Base-by-base conservation (phyloP, 2,888 invertebrate genomes). In the Drosophila cracens region DNA sequence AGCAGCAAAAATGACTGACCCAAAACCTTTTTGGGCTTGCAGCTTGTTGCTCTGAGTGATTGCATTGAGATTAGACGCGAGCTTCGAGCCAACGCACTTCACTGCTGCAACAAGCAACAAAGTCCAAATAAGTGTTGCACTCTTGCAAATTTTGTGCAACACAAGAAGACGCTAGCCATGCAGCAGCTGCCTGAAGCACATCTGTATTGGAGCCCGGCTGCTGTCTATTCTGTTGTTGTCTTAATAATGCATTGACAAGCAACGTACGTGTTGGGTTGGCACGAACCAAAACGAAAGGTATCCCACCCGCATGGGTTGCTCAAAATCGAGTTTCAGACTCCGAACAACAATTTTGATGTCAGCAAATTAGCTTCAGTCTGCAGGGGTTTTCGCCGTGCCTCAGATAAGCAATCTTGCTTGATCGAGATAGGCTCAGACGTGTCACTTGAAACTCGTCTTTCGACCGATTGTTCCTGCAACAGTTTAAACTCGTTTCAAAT, bases 31-130 rank as follows among this genome's bases (percentile, higher is more conserved):
- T 68, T 51, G 64, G 72, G 56, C 56, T 46, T 69, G 54, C 59
- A 60, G 70, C 67, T 89, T 79, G 79, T 72, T 79, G 75, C 74
- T 69, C 65, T 82, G 87, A 87, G 89, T 90, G 86, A 90, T 89
- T 87, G 86, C 86, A 83, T 84, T 82, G 86, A 81, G 86, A 89
- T 90, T 90, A 89, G 80, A 71, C 82, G 80, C 75, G 71, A 79
- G 74, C 82, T 58, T 64, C 65, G 71, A 52, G 60, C 48, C 59
- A 49, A 40, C 33, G 36, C 43, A 58, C 66, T 51, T 21, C 60
- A 57, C 48, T 16, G 57, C 57, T 31, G 21, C 57, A 21, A 57
- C n/a, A 51, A 64, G 84, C 82, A 79, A 76, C 78, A 74, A 67
- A 79, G 71, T 83, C 69, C 62, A 66, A 76, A 80, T 74, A 77